phyloP scores from a whole-genome alignment of 2,113 vertebrate genomes.

The Scortum barcoo region DNA sequence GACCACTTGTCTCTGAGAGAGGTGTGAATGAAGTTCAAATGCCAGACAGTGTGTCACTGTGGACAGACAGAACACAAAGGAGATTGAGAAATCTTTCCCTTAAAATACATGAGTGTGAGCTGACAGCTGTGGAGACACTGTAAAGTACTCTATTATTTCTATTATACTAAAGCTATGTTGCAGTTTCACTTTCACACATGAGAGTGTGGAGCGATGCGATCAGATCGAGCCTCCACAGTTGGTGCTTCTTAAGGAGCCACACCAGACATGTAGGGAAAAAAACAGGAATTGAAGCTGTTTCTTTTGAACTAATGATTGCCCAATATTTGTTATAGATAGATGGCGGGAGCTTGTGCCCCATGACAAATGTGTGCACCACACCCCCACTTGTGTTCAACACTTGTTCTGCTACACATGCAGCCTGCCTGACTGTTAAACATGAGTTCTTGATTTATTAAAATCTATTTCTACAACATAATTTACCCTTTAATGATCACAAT shows the following conservation, averaged over 20 bases:
- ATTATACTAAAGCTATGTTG: not conserved
- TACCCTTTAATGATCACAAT: not conserved
- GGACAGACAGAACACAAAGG: not conserved
- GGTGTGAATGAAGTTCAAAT: not conserved
- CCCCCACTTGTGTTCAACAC: too few species aligned
- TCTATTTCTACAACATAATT: not conserved
- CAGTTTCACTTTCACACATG: not conserved
- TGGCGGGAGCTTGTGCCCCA: not conserved
- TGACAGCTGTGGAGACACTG: slow-evolving; percentile 10
- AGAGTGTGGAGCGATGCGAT: not conserved
- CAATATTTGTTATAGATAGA: not conserved
- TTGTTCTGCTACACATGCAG: not conserved
- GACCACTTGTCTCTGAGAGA: not conserved
- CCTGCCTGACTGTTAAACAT: not conserved
- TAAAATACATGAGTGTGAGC: not conserved
- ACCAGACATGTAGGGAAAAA: not conserved
- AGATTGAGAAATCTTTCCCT: not conserved
- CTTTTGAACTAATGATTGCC: not conserved
- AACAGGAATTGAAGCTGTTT: too few species aligned
- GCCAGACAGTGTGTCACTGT: not conserved
- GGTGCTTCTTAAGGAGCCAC: not conserved
- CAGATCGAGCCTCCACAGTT: not conserved
- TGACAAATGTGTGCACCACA: not conserved
- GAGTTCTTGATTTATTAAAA: too few species aligned
- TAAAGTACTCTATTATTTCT: not conserved